Conservation (phyloP, 64 coral and sea anemone genomes). For the Stichodactyla mertensii region DNA sequence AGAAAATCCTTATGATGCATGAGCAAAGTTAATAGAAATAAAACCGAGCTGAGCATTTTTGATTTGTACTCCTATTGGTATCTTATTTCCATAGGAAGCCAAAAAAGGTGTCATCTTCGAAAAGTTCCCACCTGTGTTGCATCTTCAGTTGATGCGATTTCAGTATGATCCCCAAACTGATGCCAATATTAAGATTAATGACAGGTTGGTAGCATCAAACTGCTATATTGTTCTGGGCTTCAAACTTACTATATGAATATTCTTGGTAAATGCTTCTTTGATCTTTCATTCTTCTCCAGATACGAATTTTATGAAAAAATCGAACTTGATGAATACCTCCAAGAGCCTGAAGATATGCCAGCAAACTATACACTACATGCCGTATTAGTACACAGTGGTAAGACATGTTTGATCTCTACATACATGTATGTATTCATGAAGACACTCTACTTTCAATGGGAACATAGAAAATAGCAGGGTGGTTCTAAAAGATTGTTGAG, state of each 20-base stretch:
- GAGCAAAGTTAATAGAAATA: no score
- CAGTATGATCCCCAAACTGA: conserved; percentile 97
- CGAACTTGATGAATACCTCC: conserved; percentile 82
- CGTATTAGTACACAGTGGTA: conserved; percentile 99
- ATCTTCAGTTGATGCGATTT: conserved; percentile 97
- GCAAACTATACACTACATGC: conserved; percentile 90
- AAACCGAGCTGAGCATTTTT: no score
- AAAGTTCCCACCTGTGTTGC: conserved; percentile 81
- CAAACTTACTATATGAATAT: no score
- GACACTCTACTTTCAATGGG: no score
- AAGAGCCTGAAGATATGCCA: conserved; percentile 55
- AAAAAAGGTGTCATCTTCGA: conserved; percentile 92
- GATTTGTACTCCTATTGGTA: no score
- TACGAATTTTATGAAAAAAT: conserved; percentile 98
- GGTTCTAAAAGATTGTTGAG: no score
- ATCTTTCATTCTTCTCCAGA: conserved; percentile 20
- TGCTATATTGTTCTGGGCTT: no score
- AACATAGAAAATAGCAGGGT: no score
- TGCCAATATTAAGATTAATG: conserved; percentile 99
- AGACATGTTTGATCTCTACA: not conserved
- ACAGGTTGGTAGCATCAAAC: conserved; percentile 66
- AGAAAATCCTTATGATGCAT: no score
- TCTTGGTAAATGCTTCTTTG: no score
- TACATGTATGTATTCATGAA: no score
- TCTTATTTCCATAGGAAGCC: conserved; percentile 62